Evolutionary conservation across 2,888 invertebrate species (phyloP), one percentile per base, ranked within the genome.

Genomic region (Apamea monoglypha): DNA sequence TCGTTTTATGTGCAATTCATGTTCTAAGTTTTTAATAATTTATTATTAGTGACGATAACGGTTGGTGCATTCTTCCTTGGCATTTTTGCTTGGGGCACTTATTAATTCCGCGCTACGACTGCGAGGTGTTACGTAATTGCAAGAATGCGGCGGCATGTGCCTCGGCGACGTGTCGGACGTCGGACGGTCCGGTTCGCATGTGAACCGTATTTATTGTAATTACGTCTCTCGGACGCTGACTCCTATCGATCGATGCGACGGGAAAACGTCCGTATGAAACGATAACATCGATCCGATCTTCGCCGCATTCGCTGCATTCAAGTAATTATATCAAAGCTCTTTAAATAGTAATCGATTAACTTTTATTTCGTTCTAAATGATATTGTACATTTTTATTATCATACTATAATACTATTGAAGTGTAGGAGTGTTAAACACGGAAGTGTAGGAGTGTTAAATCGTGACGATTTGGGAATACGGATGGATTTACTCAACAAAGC

Each of bases 121-220:
- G 78, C 50, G 83, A 92, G 90, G 92, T 93, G 93, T 94, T 95
- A 90, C 91, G 92, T 94, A 95, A 95, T 94, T 94, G 91, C 92
- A 92, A 92, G 93, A 93, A 95, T 94, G 93, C 92, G 89, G 91
- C 92, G 92, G 91, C 92, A 90, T 92, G 93, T 90, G 87, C 89
- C 89, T 87, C 85, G 87, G 71, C 76, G 91, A 92, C 91, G 90
- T 91, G 93, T 92, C 89, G 88, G 88, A 89, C 89, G 87, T 84
- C 76, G 69, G 85, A 74, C 69, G 73, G 93, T 94, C 94, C 94
- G 94, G 94, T 91, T 93, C 92, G 93, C 93, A 94, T 94, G 94
- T 94, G 94, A 94, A 93, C 94, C 91, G 93, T 94, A 94, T 94
- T 96, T 96, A 96, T 95, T 94, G 94, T 95, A 96, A 96, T 96